Conservation (phyloP, 2,888 invertebrate species). For the Stenodera caucasica region DNA sequence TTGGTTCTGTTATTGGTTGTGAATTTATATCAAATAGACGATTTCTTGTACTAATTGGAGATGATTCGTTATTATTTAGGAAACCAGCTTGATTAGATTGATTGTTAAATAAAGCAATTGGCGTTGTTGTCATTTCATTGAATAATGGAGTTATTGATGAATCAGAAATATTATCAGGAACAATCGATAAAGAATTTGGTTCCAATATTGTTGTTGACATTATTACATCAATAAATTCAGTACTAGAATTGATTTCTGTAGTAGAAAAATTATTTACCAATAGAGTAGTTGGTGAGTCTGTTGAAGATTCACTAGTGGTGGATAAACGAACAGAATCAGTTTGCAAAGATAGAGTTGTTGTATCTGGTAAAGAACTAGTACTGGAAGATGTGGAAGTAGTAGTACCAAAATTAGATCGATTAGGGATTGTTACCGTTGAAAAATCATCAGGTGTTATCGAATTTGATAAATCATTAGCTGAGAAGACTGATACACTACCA, state of each 20-base stretch:
- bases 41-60: neutral
- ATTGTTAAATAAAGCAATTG: neutral
- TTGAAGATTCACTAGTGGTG: conserved; percentile 9
- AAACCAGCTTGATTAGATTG: conserved; percentile 25
- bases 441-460: conserved; percentile 59
- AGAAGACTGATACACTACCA: conserved; percentile 50
- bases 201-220: neutral
- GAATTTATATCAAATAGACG: conserved; percentile 2
- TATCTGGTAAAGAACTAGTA: conserved; percentile 16
- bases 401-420: conserved; percentile 54
- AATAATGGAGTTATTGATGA: conserved; percentile 15
- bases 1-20: conserved; percentile 26
- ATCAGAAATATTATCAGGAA: conserved; percentile 13
- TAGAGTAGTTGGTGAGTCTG: conserved; percentile 22
- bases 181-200: conserved; percentile 17
- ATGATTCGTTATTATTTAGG: conserved; percentile 18
- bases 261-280: conserved; percentile 33
- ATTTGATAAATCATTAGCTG: conserved; percentile 52
- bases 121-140: conserved; percentile 18
- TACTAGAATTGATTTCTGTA: conserved; percentile 22
- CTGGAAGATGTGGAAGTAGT: conserved; percentile 24
- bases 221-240: conserved; percentile 4
- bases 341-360: conserved; percentile 1
- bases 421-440: conserved; percentile 58
- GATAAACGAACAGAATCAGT: neutral